Conservation (phyloP, 2,797 vertebrate genomes). For the Diplodus puntazzo region DNA sequence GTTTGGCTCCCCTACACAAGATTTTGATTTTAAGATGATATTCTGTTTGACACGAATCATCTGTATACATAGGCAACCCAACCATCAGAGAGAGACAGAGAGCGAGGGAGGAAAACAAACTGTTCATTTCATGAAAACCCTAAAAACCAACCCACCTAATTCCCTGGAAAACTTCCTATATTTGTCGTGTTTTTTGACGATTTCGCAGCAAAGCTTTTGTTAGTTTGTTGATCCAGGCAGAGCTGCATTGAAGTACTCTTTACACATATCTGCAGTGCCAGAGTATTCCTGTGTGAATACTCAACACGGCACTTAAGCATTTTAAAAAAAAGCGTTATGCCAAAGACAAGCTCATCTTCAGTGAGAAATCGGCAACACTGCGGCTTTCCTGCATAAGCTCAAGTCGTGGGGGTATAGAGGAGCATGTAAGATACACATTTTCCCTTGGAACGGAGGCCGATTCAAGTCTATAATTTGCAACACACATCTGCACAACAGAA, state of each 20-base stretch:
- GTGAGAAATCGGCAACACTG: constrained; percentile 30
- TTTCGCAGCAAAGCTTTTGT: constrained; percentile 39
- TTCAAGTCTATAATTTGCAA: constrained; percentile 50
- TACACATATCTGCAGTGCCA: constrained; percentile 27
- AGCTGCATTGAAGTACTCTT: constrained; percentile 19
- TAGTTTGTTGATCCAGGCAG: constrained; percentile 40
- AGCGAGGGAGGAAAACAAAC: background rate
- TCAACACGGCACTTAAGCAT: constrained; percentile 44
- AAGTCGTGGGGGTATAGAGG: background rate
- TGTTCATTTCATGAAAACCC: background rate
- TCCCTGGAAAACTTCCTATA: constrained; percentile 21
- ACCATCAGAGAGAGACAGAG: background rate
- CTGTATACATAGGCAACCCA: background rate
- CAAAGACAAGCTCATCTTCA: constrained; percentile 30
- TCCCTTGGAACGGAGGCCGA: constrained; percentile 11
- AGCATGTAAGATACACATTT: constrained; percentile 22
- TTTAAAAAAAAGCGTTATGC: constrained; percentile 27
- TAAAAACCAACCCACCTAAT: constrained; percentile 4
- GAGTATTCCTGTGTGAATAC: constrained; percentile 49
- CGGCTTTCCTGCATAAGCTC: constrained; percentile 12
- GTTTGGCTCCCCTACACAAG: background rate
- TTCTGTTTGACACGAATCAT: background rate
- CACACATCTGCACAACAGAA: constrained; percentile 24
- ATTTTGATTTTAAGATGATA: background rate
- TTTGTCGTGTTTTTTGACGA: constrained; percentile 8